Base-by-base conservation (phyloP, 2,113 vertebrate genomes). In the Corythaixoides concolor region DNA sequence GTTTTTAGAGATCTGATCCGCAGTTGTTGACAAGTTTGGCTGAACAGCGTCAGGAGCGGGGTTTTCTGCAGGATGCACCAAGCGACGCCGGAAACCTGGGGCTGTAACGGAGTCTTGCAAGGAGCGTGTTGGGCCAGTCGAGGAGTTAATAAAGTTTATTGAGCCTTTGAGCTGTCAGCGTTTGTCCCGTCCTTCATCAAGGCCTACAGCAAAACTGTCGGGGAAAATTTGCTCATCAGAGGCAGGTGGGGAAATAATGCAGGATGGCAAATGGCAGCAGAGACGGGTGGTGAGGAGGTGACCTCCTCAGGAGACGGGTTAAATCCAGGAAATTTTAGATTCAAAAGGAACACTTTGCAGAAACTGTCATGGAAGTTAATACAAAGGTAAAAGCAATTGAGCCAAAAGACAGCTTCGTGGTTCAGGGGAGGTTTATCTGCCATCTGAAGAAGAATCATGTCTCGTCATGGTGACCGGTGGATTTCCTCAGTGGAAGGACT, bases 101-200 rank as follows among this genome's bases (percentile, higher is more conserved):
- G 76, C 72, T 37, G 19, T 70, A 39, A 77, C 5, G 4, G 89
- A 89, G 60, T 8, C 89, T 80, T 56, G 21, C 64, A 75, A 18
- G 50, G 76, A 84, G 52, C 15, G 9, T 18, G 76, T 84, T 86
- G 49, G 67, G 83, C 15, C 64, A 78, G 90, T 85, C 60, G 27
- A n/a, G 76, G 70, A 93, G 90, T 87, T 93, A 74, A 82, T 90
- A 85, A 93, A 94, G 69, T 95, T 95, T 91, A 93, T 87, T 56
- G 92, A 96, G 83, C 78, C 88, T 88, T 37, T 21, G 37, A 94
- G 92, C 60, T 5, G 4, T 86, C 70, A 59, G 82, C 26, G 15
- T 77, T 77, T 74, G 33, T 19, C 62, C 79, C 72, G 88, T 90
- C 82, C 92, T 83, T 88, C 92, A 84, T 83, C 85, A 84, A 58